Percentiles rank a stretch among this genome's conserved stretches.
phyloP scores from a whole-genome alignment of 2,888 invertebrate species.

The Tipula helvola region DNA sequence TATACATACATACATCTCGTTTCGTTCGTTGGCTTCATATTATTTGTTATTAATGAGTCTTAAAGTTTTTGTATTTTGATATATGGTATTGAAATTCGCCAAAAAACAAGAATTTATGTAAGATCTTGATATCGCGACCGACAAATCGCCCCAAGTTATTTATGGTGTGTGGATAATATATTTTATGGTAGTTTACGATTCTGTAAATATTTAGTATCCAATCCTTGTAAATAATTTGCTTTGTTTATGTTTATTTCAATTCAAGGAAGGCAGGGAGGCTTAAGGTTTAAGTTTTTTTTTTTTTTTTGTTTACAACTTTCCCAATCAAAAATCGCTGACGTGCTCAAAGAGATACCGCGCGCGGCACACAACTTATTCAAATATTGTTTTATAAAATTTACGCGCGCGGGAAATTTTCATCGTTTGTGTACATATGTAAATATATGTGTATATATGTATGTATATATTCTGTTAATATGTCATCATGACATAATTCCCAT shows the following conservation, averaged over 20 bases:
- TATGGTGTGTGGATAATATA: not conserved
- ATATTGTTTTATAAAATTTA: not conserved
- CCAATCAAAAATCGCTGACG: not conserved
- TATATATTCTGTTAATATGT: not conserved
- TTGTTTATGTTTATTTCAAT: too few species aligned
- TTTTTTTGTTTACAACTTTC: not conserved
- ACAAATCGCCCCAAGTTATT: not conserved
- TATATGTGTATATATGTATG: not conserved
- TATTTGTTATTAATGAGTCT: not conserved
- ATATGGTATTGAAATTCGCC: not conserved
- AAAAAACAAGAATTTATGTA: not conserved
- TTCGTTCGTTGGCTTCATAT: not conserved
- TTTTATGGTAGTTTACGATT: not conserved
- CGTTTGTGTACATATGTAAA: not conserved
- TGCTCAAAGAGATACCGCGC: not conserved
- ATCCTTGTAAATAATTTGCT: not conserved
- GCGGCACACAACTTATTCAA: not conserved
- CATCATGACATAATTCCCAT: conserved; percentile 4
- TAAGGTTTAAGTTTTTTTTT: too few species aligned
- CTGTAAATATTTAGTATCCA: not conserved
- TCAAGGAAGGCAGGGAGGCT: too few species aligned
- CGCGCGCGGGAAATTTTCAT: not conserved
- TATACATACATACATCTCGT: not conserved
- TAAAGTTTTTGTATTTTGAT: not conserved
- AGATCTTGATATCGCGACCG: not conserved